Evolutionary conservation across 2,113 vertebrate genomes (phyloP).

Genomic region (Poecile atricapillus): DNA sequence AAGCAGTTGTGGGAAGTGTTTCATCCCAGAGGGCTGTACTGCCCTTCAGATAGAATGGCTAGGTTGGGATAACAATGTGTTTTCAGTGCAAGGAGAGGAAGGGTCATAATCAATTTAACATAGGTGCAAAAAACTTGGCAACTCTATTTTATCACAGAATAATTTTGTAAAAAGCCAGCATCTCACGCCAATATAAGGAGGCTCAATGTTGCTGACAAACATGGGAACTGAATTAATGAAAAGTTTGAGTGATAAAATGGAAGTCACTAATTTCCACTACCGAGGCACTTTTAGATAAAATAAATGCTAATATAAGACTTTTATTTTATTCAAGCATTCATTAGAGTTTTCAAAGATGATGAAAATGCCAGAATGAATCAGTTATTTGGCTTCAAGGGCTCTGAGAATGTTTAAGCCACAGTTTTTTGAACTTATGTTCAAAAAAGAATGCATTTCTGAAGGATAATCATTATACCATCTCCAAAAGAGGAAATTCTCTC

Average conservation of each 20-base stretch:
- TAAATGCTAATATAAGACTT: background rate
- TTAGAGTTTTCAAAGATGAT: background rate
- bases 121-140: background rate
- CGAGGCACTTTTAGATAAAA: background rate
- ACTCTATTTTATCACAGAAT: background rate
- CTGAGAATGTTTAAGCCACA: background rate
- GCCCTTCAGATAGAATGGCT: background rate
- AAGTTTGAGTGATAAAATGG: background rate
- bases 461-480: background rate
- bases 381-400: background rate
- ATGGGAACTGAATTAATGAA: background rate
- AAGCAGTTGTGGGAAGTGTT: background rate
- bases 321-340: conserved; percentile 1
- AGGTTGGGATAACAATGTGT: background rate
- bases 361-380: conserved; percentile 6
- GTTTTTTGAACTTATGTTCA: background rate
- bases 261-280: background rate
- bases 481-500: background rate
- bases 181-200: background rate
- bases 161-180: background rate
- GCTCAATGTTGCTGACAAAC: background rate
- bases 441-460: background rate
- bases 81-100: background rate
- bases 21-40: background rate
- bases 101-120: background rate